Conservation (phyloP, 2,888 invertebrate species). For the Amphipyra berbera region DNA sequence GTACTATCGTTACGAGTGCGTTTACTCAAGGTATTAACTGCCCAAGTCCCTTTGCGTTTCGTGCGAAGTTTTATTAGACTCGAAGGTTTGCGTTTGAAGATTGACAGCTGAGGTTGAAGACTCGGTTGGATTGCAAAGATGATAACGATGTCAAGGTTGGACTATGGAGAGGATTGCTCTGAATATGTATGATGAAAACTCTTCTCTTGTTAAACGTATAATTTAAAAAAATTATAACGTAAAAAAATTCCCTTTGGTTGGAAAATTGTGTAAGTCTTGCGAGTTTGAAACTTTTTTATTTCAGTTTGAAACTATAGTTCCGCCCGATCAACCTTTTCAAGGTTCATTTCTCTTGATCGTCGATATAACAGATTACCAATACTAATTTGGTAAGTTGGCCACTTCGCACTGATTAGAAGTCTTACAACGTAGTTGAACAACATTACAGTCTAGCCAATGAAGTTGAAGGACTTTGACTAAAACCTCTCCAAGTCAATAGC, state of each 20-base stretch:
- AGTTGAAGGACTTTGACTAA: conserved; percentile 4
- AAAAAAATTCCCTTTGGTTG: not conserved
- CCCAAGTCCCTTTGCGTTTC: conserved; percentile 20
- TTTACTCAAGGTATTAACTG: conserved; percentile 51
- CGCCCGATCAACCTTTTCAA: conserved; percentile 8
- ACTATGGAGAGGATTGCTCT: conserved; percentile 6
- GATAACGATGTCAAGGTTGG: conserved; percentile 42
- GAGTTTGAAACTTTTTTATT: conserved; percentile 26
- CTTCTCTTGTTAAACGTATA: too few relatives aligned
- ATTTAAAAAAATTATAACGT: not conserved
- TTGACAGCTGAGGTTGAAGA: conserved; percentile 41
- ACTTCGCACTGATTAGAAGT: not conserved
- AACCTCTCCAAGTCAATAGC: conserved; percentile 7
- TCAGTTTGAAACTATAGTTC: conserved; percentile 14
- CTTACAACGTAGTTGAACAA: not conserved
- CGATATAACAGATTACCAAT: conserved; percentile 12
- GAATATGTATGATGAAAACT: not conserved
- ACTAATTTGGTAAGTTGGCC: conserved; percentile 8
- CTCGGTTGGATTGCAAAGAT: conserved; percentile 22
- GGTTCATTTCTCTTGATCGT: conserved; percentile 9
- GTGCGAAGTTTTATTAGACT: conserved; percentile 21
- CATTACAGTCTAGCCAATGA: not conserved
- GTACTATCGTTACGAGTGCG: conserved; percentile 31
- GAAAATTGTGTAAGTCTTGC: conserved; percentile 7
- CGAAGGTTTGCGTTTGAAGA: conserved; percentile 27